Conservation (phyloP, 2,113 vertebrate species). For the Alexandromys fortis region DNA sequence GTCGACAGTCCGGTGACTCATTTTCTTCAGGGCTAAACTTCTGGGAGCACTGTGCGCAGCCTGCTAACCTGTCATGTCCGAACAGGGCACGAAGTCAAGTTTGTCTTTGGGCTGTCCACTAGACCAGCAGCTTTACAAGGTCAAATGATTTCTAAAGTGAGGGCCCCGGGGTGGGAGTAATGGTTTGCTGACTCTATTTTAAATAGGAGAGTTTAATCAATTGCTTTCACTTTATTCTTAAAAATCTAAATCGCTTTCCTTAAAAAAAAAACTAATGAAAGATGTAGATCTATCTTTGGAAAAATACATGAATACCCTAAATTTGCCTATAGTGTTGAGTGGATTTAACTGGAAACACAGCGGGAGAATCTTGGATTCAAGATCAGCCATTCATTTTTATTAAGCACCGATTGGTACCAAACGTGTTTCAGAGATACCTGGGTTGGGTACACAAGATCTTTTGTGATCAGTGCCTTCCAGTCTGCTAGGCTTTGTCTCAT, state of each 20-base stretch:
- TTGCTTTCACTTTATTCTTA: neutral
- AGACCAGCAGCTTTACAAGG: neutral
- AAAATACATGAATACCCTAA: neutral
- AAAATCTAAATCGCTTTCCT: neutral
- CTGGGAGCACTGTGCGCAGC: neutral
- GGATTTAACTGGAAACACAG: neutral
- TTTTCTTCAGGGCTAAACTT: neutral
- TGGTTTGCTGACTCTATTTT: neutral
- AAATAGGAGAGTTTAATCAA: neutral
- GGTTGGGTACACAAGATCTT: neutral
- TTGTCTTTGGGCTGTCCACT: neutral
- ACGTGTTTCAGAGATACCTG: neutral
- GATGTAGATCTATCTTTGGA: neutral
- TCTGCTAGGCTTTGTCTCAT: neutral
- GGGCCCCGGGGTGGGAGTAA: fast-evolving
- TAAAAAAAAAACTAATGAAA: constrained; percentile 38
- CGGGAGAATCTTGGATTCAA: neutral
- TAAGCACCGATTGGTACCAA: neutral
- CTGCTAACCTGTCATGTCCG: neutral
- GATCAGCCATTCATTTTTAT: neutral
- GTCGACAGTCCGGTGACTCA: neutral
- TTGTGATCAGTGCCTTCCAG: neutral
- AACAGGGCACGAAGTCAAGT: neutral
- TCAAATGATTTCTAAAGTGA: constrained; percentile 14
- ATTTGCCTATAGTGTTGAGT: neutral